Percentiles rank a stretch among this genome's conserved stretches.
Conservation (phyloP, 1,140 invertebrate species). For the Pogonus chalceus region DNA sequence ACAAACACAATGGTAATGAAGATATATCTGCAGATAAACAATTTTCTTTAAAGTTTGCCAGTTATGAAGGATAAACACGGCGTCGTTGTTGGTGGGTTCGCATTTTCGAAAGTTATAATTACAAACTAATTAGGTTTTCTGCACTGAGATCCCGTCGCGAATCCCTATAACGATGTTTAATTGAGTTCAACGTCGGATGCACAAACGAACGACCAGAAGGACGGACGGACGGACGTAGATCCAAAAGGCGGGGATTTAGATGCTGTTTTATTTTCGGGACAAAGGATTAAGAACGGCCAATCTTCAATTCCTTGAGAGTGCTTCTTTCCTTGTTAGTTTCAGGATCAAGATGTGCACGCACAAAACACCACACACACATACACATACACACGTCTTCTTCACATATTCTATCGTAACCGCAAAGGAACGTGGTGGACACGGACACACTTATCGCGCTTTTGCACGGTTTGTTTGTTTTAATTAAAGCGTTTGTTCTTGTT, state of each 20-base stretch:
- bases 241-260: too few species aligned
- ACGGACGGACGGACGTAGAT: too few species aligned
- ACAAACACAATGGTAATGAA: constrained; percentile 6
- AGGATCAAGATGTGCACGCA: too few species aligned
- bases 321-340: too few species aligned
- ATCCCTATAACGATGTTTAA: not conserved
- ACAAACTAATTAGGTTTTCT: not conserved
- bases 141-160: not conserved
- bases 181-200: not conserved
- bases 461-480: not conserved
- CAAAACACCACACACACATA: not conserved
- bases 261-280: too few species aligned
- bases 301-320: too few species aligned
- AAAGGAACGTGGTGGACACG: not conserved
- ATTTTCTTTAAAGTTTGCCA: constrained; percentile 4
- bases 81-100: not conserved
- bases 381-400: too few species aligned
- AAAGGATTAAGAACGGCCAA: too few species aligned
- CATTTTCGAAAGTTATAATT: not conserved
- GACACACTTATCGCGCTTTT: not conserved
- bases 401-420: too few species aligned
- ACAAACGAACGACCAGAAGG: too few species aligned
- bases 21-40: constrained; percentile 6
- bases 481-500: not conserved
- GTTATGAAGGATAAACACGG: not conserved